Evolutionary conservation across 2,113 vertebrate species (phyloP).

Genomic region (Chionis minor): DNA sequence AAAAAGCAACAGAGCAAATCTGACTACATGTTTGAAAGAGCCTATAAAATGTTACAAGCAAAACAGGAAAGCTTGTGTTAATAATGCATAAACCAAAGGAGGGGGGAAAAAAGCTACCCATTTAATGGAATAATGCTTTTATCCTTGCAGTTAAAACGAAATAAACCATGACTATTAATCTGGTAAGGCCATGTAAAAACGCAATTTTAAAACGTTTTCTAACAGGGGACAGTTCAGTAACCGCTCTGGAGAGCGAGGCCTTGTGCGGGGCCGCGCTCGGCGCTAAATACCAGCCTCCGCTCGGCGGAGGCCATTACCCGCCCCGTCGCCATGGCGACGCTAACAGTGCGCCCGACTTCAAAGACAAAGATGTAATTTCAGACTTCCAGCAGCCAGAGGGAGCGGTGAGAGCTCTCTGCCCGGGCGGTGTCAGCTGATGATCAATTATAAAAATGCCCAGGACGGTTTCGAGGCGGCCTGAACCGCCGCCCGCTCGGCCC

Average conservation of each 20-base stretch:
- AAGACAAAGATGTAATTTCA: conserved; percentile 97
- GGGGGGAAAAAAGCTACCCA: not conserved
- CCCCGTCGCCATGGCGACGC: conserved; percentile 89
- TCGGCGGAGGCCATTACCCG: conserved; percentile 81
- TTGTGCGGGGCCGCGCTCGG: conserved; percentile 69
- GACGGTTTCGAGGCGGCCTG: conserved; percentile 72
- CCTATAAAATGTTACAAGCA: conserved; percentile 83
- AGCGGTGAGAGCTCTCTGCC: conserved; percentile 83
- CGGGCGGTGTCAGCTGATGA: conserved; percentile 77
- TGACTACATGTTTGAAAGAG: conserved; percentile 76
- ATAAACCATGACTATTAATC: conserved; percentile 80
- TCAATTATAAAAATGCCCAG: conserved; percentile 86
- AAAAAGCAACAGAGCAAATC: conserved; percentile 74
- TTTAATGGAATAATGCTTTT: conserved; percentile 81
- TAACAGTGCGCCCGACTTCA: conserved; percentile 87
- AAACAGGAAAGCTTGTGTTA: conserved; percentile 83
- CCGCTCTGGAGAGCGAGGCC: conserved; percentile 74
- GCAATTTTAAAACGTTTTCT: conserved; percentile 76
- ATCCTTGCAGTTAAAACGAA: conserved; percentile 77
- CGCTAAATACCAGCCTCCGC: conserved; percentile 75
- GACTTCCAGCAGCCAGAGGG: conserved; percentile 94
- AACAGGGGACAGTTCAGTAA: conserved; percentile 67
- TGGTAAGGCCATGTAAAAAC: conserved; percentile 71
- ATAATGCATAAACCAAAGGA: conserved; percentile 80
- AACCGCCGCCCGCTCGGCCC: conserved; percentile 13